Conservation (phyloP, 2,888 invertebrate species). For the Lasioglossum leucozonium region DNA sequence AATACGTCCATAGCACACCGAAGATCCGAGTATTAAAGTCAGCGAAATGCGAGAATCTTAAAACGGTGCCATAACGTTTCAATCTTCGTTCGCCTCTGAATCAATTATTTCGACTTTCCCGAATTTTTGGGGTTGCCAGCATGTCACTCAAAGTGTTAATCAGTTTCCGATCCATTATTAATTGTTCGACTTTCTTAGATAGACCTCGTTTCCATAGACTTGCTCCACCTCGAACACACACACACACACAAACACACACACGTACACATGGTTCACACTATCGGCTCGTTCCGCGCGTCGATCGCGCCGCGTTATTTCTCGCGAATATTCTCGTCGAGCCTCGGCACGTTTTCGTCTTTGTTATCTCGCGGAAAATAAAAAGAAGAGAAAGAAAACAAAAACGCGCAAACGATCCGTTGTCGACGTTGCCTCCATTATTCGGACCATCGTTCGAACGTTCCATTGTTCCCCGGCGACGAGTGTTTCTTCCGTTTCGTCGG, state of each 20-base stretch:
- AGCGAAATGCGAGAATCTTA: background rate
- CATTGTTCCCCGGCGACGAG: conserved; percentile 16
- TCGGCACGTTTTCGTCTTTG: background rate
- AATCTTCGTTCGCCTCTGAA: background rate
- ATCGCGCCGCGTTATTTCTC: background rate
- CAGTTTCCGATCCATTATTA: background rate
- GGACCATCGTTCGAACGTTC: conserved; percentile 20
- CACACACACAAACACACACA: background rate
- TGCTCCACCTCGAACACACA: background rate
- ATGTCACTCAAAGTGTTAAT: background rate
- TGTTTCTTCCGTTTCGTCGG: conserved; percentile 29
- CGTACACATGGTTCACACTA: background rate
- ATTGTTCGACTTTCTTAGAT: background rate
- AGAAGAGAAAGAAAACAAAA: background rate
- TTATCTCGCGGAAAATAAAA: background rate
- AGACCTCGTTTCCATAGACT: background rate
- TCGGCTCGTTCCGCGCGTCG: conserved; percentile 37
- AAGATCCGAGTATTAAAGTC: background rate
- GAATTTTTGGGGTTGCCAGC: background rate
- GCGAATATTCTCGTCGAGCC: background rate
- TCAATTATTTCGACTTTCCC: background rate
- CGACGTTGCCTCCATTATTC: conserved; percentile 32
- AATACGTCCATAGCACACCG: no score
- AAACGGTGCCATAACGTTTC: background rate
- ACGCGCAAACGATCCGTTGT: background rate